Evolutionary conservation across 2,113 vertebrate genomes (phyloP).

Genomic region (Microcebus ravelobensis): DNA sequence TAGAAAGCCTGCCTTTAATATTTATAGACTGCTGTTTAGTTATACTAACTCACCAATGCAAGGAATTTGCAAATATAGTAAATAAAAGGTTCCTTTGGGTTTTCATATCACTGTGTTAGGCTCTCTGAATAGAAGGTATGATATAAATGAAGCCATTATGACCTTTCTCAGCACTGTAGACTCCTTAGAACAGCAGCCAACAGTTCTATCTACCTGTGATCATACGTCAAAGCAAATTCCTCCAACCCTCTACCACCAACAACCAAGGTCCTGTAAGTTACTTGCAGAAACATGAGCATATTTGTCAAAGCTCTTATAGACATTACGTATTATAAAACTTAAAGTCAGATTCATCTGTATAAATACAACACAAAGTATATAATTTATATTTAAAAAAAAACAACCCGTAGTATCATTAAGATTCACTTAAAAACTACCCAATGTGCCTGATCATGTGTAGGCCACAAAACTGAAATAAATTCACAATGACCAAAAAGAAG

Average conservation of each 20-base stretch:
- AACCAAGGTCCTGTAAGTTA: not conserved
- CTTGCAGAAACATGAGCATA: not conserved
- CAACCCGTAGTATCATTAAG: not conserved
- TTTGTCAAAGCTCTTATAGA: not conserved
- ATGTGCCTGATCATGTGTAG: slow-evolving; percentile 56
- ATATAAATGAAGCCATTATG: not conserved
- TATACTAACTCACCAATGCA: not conserved
- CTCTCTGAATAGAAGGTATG: rapidly evolving
- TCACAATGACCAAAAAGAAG: slow-evolving; percentile 37
- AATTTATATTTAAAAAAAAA: not conserved
- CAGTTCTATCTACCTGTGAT: not conserved
- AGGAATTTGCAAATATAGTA: not conserved
- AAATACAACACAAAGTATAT: not conserved
- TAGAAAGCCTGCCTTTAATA: not conserved
- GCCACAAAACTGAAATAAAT: slow-evolving; percentile 76
- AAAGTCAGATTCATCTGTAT: not conserved
- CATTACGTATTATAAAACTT: not conserved
- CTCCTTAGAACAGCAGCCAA: not conserved
- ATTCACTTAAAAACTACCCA: not conserved
- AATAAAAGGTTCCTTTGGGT: not conserved
- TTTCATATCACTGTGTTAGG: not conserved
- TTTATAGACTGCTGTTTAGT: not conserved
- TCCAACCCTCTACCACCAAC: not conserved
- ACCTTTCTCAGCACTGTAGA: not conserved
- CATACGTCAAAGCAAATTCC: not conserved